These are phyloP conservation scores for Subacronicta megacephala DNA, from an alignment of 2,888 invertebrate species.

Conservation along the genomic window DNA sequence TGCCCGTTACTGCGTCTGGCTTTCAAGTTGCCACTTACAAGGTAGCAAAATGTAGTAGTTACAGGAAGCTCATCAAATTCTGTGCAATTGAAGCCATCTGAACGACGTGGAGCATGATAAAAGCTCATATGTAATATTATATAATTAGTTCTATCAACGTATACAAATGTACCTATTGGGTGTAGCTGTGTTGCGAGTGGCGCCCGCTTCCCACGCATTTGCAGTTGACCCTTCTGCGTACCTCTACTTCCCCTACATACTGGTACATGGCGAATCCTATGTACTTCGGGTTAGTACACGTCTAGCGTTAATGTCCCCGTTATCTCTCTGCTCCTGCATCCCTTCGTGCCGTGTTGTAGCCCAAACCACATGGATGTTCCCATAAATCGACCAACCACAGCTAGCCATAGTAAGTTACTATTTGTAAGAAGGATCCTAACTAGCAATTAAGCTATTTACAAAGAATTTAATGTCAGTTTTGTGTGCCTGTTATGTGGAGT, in stretches of 20 bases:
- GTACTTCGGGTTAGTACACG: slow-evolving; percentile 69
- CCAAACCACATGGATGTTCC: slow-evolving; percentile 54
- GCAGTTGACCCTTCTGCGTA: slow-evolving; percentile 67
- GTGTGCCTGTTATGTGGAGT: no score
- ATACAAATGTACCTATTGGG: slow-evolving; percentile 24
- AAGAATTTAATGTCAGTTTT: no score
- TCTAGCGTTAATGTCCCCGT: slow-evolving; percentile 75
- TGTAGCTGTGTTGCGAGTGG: slow-evolving; percentile 34
- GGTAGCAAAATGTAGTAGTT: slow-evolving; percentile 55
- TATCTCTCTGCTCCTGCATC: slow-evolving; percentile 64
- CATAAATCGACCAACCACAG: slow-evolving; percentile 45
- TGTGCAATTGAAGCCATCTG: slow-evolving; percentile 50
- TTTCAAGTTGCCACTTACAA: slow-evolving; percentile 53
- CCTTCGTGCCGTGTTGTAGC: slow-evolving; percentile 61
- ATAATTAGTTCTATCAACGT: slow-evolving; percentile 41
- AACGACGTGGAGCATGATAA: slow-evolving; percentile 54
- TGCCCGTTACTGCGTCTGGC: slow-evolving; percentile 43
- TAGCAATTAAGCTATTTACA: neutral
- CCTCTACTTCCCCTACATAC: slow-evolving; percentile 60
- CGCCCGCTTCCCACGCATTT: slow-evolving; percentile 72
- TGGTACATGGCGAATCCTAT: slow-evolving; percentile 66
- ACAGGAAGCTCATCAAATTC: slow-evolving; percentile 58
- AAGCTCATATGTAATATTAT: slow-evolving; percentile 49
- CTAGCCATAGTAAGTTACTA: neutral
- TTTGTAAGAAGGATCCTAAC: neutral